Conservation (phyloP, 2,888 invertebrate genomes). For the Anorthoa munda region DNA sequence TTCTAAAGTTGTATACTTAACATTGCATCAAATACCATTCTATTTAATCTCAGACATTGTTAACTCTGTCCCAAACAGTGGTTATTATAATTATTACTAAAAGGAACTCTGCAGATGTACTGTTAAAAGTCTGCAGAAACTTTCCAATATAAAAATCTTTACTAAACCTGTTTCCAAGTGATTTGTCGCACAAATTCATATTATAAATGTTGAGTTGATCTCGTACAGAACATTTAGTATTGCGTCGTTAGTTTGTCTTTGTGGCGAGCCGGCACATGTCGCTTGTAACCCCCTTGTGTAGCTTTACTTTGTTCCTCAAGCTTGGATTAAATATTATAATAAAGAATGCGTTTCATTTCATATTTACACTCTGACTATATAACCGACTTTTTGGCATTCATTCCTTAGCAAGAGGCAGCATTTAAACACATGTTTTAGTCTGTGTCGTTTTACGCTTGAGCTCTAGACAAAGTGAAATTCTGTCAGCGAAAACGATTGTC, state of each 20-base stretch:
- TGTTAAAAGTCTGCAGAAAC: neutral
- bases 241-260: constrained; percentile 51
- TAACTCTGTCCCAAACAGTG: neutral
- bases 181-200: constrained; percentile 13
- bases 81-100: constrained; percentile 9
- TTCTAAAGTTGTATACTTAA: neutral
- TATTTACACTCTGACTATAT: neutral
- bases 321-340: constrained; percentile 85
- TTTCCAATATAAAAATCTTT: constrained; percentile 7
- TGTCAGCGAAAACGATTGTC: too few species aligned
- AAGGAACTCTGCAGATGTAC: neutral
- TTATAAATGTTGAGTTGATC: constrained; percentile 22
- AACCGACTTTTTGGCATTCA: neutral
- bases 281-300: constrained; percentile 77
- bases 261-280: constrained; percentile 48
- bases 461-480: too few species aligned
- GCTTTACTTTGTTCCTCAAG: constrained; percentile 86
- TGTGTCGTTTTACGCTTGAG: too few species aligned
- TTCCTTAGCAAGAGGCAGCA: neutral
- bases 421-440: too few species aligned
- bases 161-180: neutral
- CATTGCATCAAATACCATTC: neutral
- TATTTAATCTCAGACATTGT: neutral
- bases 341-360: constrained; percentile 70
- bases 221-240: constrained; percentile 24